These are phyloP conservation scores for Boleophthalmus pectinirostris DNA, from an alignment of 2,113 vertebrate genomes.

Conservation along the genomic window DNA sequence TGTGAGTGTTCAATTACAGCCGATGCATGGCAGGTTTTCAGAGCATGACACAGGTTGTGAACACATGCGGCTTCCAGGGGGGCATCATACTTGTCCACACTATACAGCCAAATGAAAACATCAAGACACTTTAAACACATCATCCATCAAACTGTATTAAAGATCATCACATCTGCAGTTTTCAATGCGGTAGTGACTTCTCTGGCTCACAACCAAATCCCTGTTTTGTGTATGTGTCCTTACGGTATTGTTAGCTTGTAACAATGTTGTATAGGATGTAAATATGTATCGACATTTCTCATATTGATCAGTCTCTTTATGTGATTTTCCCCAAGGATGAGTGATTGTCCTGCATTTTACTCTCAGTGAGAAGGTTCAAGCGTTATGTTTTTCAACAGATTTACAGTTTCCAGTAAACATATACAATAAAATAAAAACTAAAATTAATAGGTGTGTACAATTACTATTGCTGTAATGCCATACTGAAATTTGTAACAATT, in stretches of 20 bases:
- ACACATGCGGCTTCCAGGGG: slow-evolving; percentile 11
- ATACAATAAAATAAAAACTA: neutral
- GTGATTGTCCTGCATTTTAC: neutral
- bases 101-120: slow-evolving; percentile 7
- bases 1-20: slow-evolving; percentile 16
- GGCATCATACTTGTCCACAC: slow-evolving; percentile 1
- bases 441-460: too few species aligned
- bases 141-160: neutral
- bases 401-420: too few species aligned
- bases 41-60: slow-evolving; percentile 10
- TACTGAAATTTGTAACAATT: too few species aligned
- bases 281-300: slow-evolving; percentile 14
- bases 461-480: too few species aligned
- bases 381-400: neutral
- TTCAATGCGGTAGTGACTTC: neutral
- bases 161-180: neutral
- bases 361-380: neutral
- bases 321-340: slow-evolving; percentile 25
- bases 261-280: slow-evolving; percentile 7
- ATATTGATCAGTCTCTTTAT: slow-evolving; percentile 25
- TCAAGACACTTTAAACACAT: slow-evolving; percentile 1
- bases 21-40: slow-evolving; percentile 11
- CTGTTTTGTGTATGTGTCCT: neutral
- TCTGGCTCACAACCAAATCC: neutral
- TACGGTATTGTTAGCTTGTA: neutral